Conservation (phyloP, 2,888 invertebrate species). For the Prenolepis imparis region DNA sequence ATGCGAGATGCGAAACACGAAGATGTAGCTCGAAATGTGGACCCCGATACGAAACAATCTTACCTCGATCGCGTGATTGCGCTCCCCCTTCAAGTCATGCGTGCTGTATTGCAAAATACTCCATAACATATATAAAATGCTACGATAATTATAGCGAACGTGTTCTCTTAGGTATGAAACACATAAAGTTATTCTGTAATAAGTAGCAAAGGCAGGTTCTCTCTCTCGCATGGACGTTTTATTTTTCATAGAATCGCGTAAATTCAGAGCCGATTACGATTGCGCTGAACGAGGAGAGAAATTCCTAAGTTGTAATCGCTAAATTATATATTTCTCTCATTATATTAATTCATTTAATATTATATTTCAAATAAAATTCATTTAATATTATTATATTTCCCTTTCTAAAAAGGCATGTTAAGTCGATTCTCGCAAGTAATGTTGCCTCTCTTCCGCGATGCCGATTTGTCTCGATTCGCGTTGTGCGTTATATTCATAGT, state of each 20-base stretch:
- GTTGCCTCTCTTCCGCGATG: no score
- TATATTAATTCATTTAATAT: no score
- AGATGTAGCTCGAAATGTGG: background rate
- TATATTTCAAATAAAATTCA: no score
- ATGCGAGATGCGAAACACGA: background rate
- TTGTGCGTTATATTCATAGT: no score
- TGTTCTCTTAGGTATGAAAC: background rate
- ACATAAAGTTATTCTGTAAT: background rate
- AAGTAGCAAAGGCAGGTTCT: background rate
- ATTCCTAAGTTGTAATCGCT: background rate
- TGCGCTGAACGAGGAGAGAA: background rate
- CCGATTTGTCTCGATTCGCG: no score
- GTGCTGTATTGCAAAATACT: conserved; percentile 5
- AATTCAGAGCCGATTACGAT: background rate
- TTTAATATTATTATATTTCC: no score
- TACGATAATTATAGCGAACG: background rate
- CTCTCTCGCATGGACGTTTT: background rate
- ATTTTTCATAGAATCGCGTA: background rate
- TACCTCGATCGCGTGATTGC: background rate
- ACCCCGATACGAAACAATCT: background rate
- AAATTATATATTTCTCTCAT: background rate
- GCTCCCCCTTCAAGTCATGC: background rate
- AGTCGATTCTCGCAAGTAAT: no score
- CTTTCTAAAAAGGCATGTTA: no score
- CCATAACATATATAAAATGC: background rate